Conservation (phyloP, 1,140 invertebrate genomes). For the Drosophila triauraria region DNA sequence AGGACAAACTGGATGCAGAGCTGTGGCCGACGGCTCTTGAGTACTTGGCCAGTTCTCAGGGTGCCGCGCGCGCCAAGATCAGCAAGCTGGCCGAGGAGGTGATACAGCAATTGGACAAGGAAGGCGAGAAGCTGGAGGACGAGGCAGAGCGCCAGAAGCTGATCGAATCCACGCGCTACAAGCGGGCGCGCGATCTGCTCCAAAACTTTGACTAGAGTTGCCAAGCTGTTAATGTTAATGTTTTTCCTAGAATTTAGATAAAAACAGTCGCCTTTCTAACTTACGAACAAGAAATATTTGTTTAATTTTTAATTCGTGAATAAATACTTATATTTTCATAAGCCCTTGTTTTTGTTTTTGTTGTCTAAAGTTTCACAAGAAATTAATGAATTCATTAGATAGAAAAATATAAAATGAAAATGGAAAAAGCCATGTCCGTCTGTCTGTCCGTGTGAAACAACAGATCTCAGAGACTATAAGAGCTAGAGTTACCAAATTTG, state of each 20-base stretch:
- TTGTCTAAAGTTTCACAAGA: too few relatives aligned
- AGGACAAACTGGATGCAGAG: constrained; percentile 86
- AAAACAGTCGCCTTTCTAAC: background rate
- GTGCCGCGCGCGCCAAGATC: constrained; percentile 87
- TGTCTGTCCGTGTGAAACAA: too few relatives aligned
- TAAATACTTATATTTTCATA: too few relatives aligned
- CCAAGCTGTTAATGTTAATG: constrained; percentile 40
- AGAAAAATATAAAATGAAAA: too few relatives aligned
- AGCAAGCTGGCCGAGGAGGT: constrained; percentile 88
- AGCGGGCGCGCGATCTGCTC: constrained; percentile 86
- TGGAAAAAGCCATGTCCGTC: too few relatives aligned
- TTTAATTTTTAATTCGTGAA: too few relatives aligned
- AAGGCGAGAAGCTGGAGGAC: constrained; percentile 81
- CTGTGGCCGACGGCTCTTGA: constrained; percentile 89
- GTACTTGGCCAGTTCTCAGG: constrained; percentile 89
- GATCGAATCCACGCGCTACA: constrained; percentile 85
- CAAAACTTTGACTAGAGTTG: constrained; percentile 80
- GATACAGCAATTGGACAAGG: constrained; percentile 88
- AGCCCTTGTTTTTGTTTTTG: too few relatives aligned
- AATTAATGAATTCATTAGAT: too few relatives aligned
- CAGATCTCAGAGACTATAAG: too few relatives aligned
- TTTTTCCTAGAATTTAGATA: constrained; percentile 36
- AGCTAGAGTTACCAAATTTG: too few relatives aligned
- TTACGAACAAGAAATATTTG: background rate
- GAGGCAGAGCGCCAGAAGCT: constrained; percentile 72